phyloP scores from a whole-genome alignment of 2,113 vertebrate genomes.

The Plecotus auritus region DNA sequence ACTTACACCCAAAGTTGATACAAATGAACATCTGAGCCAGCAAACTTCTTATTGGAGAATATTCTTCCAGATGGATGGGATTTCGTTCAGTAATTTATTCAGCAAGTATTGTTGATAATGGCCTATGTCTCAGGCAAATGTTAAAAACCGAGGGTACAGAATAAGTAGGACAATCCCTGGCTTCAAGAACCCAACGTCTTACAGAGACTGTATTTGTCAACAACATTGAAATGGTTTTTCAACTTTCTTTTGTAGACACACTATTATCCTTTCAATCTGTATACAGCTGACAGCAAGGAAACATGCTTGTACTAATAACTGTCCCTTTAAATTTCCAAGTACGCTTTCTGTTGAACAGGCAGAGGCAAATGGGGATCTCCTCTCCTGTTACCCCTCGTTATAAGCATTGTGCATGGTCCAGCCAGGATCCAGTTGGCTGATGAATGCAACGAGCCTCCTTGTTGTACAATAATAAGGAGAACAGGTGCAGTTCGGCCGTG shows the following conservation, averaged over 20 bases:
- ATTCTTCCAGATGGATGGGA: not conserved
- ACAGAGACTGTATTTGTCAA: not conserved
- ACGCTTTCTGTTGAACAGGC: not conserved
- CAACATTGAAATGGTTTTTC: not conserved
- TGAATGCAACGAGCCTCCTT: constrained; percentile 35
- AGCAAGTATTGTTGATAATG: not conserved
- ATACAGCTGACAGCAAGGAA: not conserved
- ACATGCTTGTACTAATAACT: not conserved
- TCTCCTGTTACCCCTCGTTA: constrained; percentile 19
- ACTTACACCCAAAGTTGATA: not conserved
- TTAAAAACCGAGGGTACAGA: not conserved
- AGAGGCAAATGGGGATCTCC: not conserved
- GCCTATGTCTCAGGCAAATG: not conserved
- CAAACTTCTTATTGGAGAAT: not conserved
- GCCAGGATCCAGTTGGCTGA: not conserved
- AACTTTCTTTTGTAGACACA: not conserved
- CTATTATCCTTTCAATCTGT: not conserved
- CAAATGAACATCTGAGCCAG: not conserved
- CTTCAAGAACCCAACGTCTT: not conserved
- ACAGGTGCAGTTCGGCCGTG: not conserved
- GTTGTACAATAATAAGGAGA: constrained; percentile 24
- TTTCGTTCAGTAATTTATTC: not conserved
- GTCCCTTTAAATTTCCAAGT: constrained; percentile 51
- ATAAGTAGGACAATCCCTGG: not conserved
- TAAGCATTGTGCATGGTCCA: constrained; percentile 22